Evolutionary conservation across 2,113 vertebrate species (phyloP).

Genomic region (Physeter macrocephalus): DNA sequence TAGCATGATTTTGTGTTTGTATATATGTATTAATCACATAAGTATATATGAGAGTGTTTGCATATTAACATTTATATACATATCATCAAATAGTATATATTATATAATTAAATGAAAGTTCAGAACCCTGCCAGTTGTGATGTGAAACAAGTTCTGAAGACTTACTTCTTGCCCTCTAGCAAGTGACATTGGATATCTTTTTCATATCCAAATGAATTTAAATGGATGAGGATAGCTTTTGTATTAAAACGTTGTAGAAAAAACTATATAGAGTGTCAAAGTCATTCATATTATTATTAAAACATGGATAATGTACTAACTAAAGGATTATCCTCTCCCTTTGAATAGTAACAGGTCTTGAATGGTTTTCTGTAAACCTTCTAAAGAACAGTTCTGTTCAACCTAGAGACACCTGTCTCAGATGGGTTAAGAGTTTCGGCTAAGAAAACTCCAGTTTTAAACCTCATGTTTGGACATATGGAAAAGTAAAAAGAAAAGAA

Average conservation of each 20-base stretch:
- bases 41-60: background rate
- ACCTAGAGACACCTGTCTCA: background rate
- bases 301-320: background rate
- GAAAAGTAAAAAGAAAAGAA: background rate
- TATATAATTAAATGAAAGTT: background rate
- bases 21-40: background rate
- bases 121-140: background rate
- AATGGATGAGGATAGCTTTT: background rate
- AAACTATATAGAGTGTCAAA: background rate
- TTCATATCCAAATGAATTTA: background rate
- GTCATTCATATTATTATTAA: background rate
- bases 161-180: background rate
- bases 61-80: background rate
- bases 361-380: background rate
- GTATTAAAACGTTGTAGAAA: background rate
- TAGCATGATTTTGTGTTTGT: background rate
- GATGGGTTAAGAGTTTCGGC: background rate
- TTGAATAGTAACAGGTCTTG: background rate
- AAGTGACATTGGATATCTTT: background rate
- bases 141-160: background rate
- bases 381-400: background rate
- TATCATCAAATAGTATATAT: background rate
- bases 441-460: conserved; percentile 16
- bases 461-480: background rate
- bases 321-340: background rate